Evolutionary conservation across 23 tunicate species (phyloP).

Genomic region (Phallusia fumigata): DNA sequence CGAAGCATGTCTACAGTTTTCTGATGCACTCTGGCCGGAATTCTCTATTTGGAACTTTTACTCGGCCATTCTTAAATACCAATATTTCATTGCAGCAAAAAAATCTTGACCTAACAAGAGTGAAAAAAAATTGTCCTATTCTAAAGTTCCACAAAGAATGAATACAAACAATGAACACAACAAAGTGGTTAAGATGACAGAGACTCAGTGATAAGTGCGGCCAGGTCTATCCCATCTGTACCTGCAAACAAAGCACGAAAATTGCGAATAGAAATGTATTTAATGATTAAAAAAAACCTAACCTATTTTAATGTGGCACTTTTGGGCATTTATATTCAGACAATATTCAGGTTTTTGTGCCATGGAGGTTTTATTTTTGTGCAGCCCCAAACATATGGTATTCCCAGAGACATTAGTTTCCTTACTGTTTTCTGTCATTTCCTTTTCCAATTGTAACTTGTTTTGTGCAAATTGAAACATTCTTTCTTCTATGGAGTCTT

Average conservation of each 20-base stretch:
- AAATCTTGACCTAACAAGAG: neutral
- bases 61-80: constrained; percentile 68
- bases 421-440: constrained; percentile 51
- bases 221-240: constrained; percentile 39
- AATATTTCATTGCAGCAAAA: constrained; percentile 24
- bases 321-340: too few relatives aligned
- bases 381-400: too few relatives aligned
- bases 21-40: constrained; percentile 92
- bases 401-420: neutral
- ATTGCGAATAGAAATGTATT: too few relatives aligned
- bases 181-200: constrained; percentile 3
- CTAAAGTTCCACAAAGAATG: neutral
- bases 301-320: too few relatives aligned
- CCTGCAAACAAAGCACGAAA: neutral
- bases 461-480: constrained; percentile 62
- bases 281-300: too few relatives aligned
- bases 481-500: constrained; percentile 74
- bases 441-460: constrained; percentile 67
- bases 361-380: too few relatives aligned
- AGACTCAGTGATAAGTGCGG: constrained; percentile 36
- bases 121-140: neutral
- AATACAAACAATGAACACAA: neutral
- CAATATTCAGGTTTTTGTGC: too few relatives aligned
- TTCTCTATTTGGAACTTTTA: constrained; percentile 88
- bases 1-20: constrained; percentile 69